Conservation (phyloP, 2,113 vertebrate genomes). For the Tauraco erythrolophus region DNA sequence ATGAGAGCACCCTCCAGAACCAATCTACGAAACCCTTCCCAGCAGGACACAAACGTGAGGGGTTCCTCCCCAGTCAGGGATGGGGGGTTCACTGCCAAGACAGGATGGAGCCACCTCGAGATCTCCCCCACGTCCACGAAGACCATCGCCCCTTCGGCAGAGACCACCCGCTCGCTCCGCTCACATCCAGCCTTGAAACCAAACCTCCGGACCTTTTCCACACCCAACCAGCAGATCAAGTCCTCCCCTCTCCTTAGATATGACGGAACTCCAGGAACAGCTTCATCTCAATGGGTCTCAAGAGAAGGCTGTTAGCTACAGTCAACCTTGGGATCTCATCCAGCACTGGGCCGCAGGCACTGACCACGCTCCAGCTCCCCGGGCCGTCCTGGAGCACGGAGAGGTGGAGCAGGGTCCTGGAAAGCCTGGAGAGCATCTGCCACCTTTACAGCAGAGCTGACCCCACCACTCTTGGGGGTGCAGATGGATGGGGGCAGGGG, state of each 20-base stretch:
- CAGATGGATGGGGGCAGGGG: rapidly evolving
- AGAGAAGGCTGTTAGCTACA: neutral
- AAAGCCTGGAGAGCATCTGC: neutral
- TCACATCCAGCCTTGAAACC: neutral
- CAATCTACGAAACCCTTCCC: neutral
- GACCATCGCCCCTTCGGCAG: neutral
- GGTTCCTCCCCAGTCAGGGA: neutral
- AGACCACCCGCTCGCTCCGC: neutral
- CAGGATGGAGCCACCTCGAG: neutral
- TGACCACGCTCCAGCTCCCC: neutral
- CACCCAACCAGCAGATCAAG: neutral
- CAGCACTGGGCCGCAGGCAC: neutral
- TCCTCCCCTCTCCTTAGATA: neutral
- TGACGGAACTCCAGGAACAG: neutral
- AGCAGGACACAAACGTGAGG: rapidly evolving
- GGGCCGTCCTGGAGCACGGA: neutral
- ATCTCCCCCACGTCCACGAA: rapidly evolving
- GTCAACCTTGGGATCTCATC: neutral
- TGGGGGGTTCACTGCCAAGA: neutral
- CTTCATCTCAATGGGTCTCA: neutral
- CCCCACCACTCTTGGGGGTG: rapidly evolving
- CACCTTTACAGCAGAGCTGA: neutral
- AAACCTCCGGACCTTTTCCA: neutral
- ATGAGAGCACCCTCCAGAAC: neutral
- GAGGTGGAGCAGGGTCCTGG: neutral